Evolutionary conservation across 2,888 invertebrate genomes (phyloP), one percentile per base, ranked within the genome.

Genomic region (Xylocampa areola): DNA sequence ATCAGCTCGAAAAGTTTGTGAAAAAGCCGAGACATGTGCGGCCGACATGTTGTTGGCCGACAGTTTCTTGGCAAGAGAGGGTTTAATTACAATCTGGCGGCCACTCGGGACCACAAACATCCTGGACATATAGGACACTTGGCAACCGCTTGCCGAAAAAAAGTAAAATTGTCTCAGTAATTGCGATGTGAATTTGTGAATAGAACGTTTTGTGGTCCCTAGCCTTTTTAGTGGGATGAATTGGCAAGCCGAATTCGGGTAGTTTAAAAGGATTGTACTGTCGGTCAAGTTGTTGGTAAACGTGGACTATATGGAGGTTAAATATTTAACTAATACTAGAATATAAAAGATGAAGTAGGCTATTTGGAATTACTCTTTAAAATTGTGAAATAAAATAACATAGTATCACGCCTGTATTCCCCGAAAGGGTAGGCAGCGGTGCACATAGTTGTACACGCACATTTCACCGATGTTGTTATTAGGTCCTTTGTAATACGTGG

Each of bases 101-200:
- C 74, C 73, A 74, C 72, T 74, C 62, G 55, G 71, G 74, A 68
- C 74, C 74, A 75, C 76, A 75, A 76, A 75, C 77, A 73, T 62
- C 66, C 66, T 64, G 70, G 66, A 62, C 67, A 60, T 63, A 66
- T 73, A 73, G 51, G 50, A 59, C 53, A 71, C 64, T 76, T 74
- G 76, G 74, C 78, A 72, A 68, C 59, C 61, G 58, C 61, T 58
- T 59, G 64, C 45, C 44, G 32, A 65, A 73, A 76, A 76, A 72
- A 65, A 57, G 40, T 40, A 67, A 66, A 73, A 74, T 71, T 58
- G 70, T 69, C 59, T 47, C 74, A 59, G 74, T 77, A 78, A 78
- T 79, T 76, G 76, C 71, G 69, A 77, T 74, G 74, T 74, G 76
- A 78, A 78, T 76, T 78, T 76, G 78, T 70, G 72, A 74, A 78